Conservation (phyloP, 2,888 invertebrate species). For the Electrophaes corylata region DNA sequence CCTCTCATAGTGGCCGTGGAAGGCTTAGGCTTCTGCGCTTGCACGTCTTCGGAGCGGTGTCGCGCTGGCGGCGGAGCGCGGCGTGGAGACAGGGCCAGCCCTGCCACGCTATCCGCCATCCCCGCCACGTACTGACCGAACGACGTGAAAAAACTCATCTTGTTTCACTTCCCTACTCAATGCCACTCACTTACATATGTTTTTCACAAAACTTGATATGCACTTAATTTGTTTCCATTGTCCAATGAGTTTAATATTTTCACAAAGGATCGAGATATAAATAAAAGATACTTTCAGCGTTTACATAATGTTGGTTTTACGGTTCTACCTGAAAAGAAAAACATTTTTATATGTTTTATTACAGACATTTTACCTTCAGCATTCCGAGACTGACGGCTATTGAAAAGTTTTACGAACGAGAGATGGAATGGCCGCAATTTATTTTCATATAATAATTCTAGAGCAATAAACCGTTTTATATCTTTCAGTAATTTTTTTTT, state of each 20-base stretch:
- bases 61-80: slow-evolving; percentile 88
- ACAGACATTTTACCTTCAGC: slow-evolving; percentile 20
- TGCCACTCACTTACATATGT: slow-evolving; percentile 45
- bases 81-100: slow-evolving; percentile 90
- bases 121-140: slow-evolving; percentile 94
- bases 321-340: slow-evolving; percentile 35
- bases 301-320: slow-evolving; percentile 29
- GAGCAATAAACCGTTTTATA: slow-evolving; percentile 61
- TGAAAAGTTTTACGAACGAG: slow-evolving; percentile 42
- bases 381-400: slow-evolving; percentile 27
- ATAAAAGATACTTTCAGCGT: slow-evolving; percentile 4
- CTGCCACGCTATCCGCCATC: slow-evolving; percentile 93
- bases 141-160: slow-evolving; percentile 94
- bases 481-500: slow-evolving; percentile 45
- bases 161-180: slow-evolving; percentile 41
- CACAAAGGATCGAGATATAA: not conserved
- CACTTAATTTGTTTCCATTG: slow-evolving; percentile 26
- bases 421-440: slow-evolving; percentile 52
- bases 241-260: slow-evolving; percentile 4
- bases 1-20: slow-evolving; percentile 73
- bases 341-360: slow-evolving; percentile 11
- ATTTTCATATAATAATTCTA: slow-evolving; percentile 56
- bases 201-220: slow-evolving; percentile 22
- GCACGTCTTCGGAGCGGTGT: slow-evolving; percentile 85
- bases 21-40: slow-evolving; percentile 67